A percentile compares a stretch with the other conserved stretches of the same genome.
These are phyloP conservation scores for Catocala nupta DNA, from an alignment of 2,888 invertebrate species.

Conservation along the genomic window DNA sequence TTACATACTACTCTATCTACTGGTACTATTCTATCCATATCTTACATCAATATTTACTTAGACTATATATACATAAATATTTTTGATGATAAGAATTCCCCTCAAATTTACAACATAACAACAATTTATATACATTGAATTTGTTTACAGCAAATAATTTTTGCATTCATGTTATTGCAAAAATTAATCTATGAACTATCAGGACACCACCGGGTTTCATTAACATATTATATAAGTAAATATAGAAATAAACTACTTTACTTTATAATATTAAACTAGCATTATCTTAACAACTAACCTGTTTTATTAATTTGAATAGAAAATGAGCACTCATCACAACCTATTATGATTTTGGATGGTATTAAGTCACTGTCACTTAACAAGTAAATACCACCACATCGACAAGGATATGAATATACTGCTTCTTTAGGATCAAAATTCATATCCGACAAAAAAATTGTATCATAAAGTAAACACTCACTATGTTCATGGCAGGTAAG, in stretches of 20 bases:
- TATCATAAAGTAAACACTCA: constrained; percentile 88
- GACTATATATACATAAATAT: too few species aligned
- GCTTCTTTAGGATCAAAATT: constrained; percentile 67
- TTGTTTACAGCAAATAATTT: too few species aligned
- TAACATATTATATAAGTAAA: too few species aligned
- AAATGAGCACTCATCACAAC: constrained; percentile 92
- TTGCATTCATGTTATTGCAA: too few species aligned
- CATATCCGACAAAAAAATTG: constrained; percentile 84
- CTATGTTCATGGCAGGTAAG: constrained; percentile 87
- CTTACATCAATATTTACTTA: too few species aligned
- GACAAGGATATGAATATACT: constrained; percentile 87
- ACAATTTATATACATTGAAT: neutral
- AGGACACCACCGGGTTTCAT: too few species aligned
- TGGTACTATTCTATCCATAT: too few species aligned
- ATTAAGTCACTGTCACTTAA: constrained; percentile 64
- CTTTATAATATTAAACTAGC: too few species aligned
- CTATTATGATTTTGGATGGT: constrained; percentile 77
- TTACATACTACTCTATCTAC: too few species aligned
- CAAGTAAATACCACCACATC: constrained; percentile 90
- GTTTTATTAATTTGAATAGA: constrained; percentile 85
- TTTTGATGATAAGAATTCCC: too few species aligned
- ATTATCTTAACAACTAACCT: neutral
- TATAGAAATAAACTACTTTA: too few species aligned
- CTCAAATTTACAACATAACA: neutral
- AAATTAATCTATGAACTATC: too few species aligned